Base-by-base conservation (phyloP, 2,888 invertebrate genomes). In the Diplolepis rosae region DNA sequence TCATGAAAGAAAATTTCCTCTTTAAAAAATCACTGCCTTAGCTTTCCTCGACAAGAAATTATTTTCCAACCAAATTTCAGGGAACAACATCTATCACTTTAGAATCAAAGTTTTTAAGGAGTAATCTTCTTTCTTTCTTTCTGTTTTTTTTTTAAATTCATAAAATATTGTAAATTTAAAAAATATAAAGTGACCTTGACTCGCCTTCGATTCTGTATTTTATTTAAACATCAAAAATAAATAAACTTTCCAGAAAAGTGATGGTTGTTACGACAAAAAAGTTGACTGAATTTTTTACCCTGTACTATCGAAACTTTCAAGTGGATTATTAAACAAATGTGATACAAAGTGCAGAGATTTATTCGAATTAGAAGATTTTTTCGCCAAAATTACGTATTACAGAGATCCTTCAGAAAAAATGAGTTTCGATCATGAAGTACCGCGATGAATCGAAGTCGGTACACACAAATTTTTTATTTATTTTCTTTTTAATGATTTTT, bases 341-440 rank as follows among this genome's bases (percentile, higher is more conserved):
- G 50, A 50, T 50, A 22, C 50, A 50, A 48, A 50, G 50, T 48
- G 50, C 15, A 45, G 45, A n/a, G n/a, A n/a, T n/a, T 9, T 22
- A 50, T 13, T 50, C 24, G 50, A 9, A 50, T 24, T 48, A n/a
- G 39, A 39, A 39, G 39, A 39, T 39, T 39, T 39, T n/a, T n/a
- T n/a, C n/a, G n/a, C 9, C 9, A 9, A 61, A 24, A 61, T 61
- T 61, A 61, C 61, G 61, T 39, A 61, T 27, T 32, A 15, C 24
- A 39, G 27, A 61, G 39, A 39, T 39, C 61, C 61, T 39, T 39
- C 61, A 39, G 27, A 61, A 39, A 24, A n/a, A 27, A 39, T 39
- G 61, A 61, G 61, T 39, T 56, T 68, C n/a, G 54, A 68, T 39
- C 35, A 52, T 48, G 42, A 28, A 50, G 51, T 5, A 35, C 68